Evolutionary conservation across 2,888 invertebrate species (phyloP), one percentile per base, ranked within the genome.

Genomic region (Cerceris rybyensis): DNA sequence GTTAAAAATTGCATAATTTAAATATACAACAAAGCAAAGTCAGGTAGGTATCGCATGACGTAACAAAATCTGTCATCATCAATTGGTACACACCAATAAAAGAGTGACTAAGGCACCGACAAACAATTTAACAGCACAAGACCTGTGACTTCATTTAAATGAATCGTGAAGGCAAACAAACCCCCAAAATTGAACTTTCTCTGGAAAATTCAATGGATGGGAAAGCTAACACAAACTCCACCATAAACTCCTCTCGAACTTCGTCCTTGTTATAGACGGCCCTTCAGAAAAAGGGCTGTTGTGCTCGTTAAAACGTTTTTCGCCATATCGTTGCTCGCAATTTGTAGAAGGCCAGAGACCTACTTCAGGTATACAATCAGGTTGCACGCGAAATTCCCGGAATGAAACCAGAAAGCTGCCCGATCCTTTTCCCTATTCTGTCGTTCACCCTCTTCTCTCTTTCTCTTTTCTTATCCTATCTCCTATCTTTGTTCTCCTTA

Each of bases 301-400:
- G 75, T 61, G 84, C 89, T 90, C 88, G 89, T 90, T 90, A 90
- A 88, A 90, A 83, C 71, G 84, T 86, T 86, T 82, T 84, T 85
- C 87, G 87, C 83, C 81, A 71, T 28, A 4, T 41, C 67, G 61
- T 76, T 81, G 82, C 82, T 81, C 80, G 87, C 89, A 88, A 90
- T 90, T 89, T 88, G 86, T 88, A 84, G 81, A 81, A 81, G 84
- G 58, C 39, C 55, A 63, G 59, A 57, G 78, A 75, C 68, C 73
- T 84, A 73, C 74, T 75, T 70, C 77, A 71, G 75, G 68, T 70
- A 81, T 86, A 88, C 79, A 75, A 80, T 83, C 46, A 73, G 80
- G 80, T 75, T 79, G 78, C 82, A 80, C 80, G 83, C 82, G 78
- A 81, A 82, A 88, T 89, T 89, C 87, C 88, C 73, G 83, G 89